Conservation (phyloP, 2,888 invertebrate species). For the Phengaris arion region DNA sequence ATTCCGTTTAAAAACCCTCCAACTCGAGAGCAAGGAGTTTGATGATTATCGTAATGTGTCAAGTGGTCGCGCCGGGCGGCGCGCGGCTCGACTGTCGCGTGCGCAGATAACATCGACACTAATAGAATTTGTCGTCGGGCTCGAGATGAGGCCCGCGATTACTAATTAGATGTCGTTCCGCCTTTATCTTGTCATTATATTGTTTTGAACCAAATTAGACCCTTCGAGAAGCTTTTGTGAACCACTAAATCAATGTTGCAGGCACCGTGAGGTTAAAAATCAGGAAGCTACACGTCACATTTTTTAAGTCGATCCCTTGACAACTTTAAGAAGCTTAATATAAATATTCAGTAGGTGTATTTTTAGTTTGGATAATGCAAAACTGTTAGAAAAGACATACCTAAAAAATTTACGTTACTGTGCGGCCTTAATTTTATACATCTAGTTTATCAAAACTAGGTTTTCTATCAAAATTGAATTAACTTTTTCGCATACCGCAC, state of each 20-base stretch:
- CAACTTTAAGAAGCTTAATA: no score
- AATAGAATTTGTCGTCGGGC: constrained; percentile 64
- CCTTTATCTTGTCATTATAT: constrained; percentile 57
- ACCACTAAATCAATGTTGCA: neutral
- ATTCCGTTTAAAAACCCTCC: neutral
- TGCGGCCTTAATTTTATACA: no score
- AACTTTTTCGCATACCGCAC: neutral
- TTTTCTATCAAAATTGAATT: no score
- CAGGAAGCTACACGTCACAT: neutral
- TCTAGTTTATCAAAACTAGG: no score
- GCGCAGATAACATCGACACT: constrained; percentile 60
- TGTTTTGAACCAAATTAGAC: constrained; percentile 1
- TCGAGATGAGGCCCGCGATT: constrained; percentile 70
- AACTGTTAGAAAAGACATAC: no score
- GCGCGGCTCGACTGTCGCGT: constrained; percentile 45
- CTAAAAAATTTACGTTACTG: no score
- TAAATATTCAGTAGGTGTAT: no score
- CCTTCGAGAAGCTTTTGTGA: neutral
- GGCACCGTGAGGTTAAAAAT: neutral
- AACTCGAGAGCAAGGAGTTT: neutral
- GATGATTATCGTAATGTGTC: constrained; percentile 7
- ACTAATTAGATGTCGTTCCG: constrained; percentile 75
- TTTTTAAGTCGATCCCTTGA: neutral
- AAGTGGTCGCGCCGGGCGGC: constrained; percentile 1
- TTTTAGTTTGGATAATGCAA: no score